Conservation (phyloP, 2,797 vertebrate genomes). For the Hemibagrus guttatus region DNA sequence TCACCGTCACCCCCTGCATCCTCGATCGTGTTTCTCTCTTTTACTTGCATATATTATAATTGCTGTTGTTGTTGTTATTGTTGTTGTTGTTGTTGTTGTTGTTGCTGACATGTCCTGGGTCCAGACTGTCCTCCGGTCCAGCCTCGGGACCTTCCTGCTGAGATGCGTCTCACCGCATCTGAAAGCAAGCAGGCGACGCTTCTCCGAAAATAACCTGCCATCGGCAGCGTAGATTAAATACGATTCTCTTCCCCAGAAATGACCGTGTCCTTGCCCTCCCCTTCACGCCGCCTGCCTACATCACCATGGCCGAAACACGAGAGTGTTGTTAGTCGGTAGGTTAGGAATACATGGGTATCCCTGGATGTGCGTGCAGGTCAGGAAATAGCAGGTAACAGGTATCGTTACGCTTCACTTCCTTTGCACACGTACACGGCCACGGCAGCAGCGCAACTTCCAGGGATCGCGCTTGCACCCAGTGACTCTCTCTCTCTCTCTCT, state of each 20-base stretch:
- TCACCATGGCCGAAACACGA: neutral
- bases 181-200: slow-evolving; percentile 42
- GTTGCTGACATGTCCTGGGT: slow-evolving; percentile 48
- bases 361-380: neutral
- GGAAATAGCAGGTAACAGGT: slow-evolving; percentile 37
- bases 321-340: neutral
- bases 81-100: slow-evolving; percentile 29
- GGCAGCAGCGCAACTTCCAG: neutral
- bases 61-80: slow-evolving; percentile 34
- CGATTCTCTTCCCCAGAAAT: slow-evolving; percentile 32
- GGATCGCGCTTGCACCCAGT: neutral
- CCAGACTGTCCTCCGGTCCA: slow-evolving; percentile 53
- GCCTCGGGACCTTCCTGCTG: slow-evolving; percentile 49
- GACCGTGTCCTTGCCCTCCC: slow-evolving; percentile 36
- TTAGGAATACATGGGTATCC: neutral
- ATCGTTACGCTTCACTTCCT: slow-evolving; percentile 16
- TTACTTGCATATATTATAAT: slow-evolving; percentile 40
- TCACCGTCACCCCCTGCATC: slow-evolving; percentile 67
- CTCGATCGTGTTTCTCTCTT: slow-evolving; percentile 33
- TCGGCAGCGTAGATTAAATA: neutral
- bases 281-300: neutral
- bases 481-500: neutral
- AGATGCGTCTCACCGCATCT: slow-evolving; percentile 56
- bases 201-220: slow-evolving; percentile 33
- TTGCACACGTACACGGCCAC: neutral